Base-by-base conservation (phyloP, 2,113 vertebrate genomes). In the Turnix velox region DNA sequence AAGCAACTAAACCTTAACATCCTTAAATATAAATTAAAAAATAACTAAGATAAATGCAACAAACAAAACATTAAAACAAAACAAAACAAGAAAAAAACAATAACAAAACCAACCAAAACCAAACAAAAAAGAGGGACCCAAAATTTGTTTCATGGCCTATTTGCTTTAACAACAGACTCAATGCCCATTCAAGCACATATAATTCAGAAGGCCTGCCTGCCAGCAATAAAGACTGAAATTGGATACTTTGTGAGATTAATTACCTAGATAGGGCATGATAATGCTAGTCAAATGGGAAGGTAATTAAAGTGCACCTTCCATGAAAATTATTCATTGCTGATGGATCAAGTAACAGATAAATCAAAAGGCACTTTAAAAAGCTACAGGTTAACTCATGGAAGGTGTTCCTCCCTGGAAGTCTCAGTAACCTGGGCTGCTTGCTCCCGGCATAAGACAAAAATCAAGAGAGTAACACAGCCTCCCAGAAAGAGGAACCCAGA, bases 301-400 rank as follows among this genome's bases (percentile, higher is more conserved):
- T 99, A 99, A 99, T 99, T 99, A 99, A 99, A 99, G 99, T 99
- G 98, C 99, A 99, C 98, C 98, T 98, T 99, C 98, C 99, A 99
- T 99, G 99, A 99, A 99, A 99, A 99, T 99, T 99, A 99, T 99
- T 99, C 99, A 99, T 99, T 99, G 98, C 98, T 98, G 98, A 98
- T 98, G 98, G 98, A 99, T 99, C 98, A 98, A 97, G 98, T 99
- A 98, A 99, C 98, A 98, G 98, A 98, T 98, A 98, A 99, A 99
- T 99, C 98, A 98, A 98, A 98, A 98, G 98, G 97, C 98, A 98
- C 98, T 99, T 98, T 16, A 93, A 92, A 98, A 98, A 98, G 97
- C 98, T 97, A 98, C 98, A 98, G 98, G 99, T 99, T 99, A 99
- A 99, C 98, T 95, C 98, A 97, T 97, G 95, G 97, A 96, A 97